Evolutionary conservation across 2,888 invertebrate genomes (phyloP).

Genomic region (Drosophila fungiperda): DNA sequence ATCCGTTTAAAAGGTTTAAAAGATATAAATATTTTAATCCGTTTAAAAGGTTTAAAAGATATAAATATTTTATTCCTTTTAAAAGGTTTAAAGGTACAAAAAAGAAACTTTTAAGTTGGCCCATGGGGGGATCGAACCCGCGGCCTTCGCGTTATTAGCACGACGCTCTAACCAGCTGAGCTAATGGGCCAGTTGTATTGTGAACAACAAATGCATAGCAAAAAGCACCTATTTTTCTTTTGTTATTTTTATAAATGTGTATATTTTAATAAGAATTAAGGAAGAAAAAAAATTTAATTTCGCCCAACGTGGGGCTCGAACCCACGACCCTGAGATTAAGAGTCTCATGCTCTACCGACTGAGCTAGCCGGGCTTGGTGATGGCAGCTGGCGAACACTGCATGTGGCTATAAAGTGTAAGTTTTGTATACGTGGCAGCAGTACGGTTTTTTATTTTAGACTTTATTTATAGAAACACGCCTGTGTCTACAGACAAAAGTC

Average conservation of each 20-base stretch:
- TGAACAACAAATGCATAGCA: fast-evolving
- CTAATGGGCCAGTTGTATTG: slow-evolving; percentile 82
- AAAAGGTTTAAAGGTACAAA: neutral
- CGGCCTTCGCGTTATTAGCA: slow-evolving; percentile 86
- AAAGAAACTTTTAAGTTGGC: slow-evolving; percentile 60
- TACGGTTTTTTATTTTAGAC: neutral
- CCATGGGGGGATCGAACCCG: slow-evolving; percentile 85
- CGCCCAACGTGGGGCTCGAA: slow-evolving; percentile 81
- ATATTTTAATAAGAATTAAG: neutral
- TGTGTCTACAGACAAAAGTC: neutral
- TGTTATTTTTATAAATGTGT: neutral
- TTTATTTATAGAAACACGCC: slow-evolving; percentile 16
- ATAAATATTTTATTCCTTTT: neutral
- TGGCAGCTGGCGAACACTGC: neutral
- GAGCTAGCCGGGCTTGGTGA: slow-evolving; percentile 71
- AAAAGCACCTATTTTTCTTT: neutral
- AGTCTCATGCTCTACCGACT: slow-evolving; percentile 81
- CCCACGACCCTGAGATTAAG: slow-evolving; percentile 78
- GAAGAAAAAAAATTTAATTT: slow-evolving; percentile 11
- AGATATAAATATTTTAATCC: neutral
- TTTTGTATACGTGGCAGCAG: slow-evolving; percentile 14
- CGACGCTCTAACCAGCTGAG: slow-evolving; percentile 86
- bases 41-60: neutral
- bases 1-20: neutral
- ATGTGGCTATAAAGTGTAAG: slow-evolving; percentile 24